Conservation (phyloP, 2,888 invertebrate genomes). For the Ramazzottius varieornatus region DNA sequence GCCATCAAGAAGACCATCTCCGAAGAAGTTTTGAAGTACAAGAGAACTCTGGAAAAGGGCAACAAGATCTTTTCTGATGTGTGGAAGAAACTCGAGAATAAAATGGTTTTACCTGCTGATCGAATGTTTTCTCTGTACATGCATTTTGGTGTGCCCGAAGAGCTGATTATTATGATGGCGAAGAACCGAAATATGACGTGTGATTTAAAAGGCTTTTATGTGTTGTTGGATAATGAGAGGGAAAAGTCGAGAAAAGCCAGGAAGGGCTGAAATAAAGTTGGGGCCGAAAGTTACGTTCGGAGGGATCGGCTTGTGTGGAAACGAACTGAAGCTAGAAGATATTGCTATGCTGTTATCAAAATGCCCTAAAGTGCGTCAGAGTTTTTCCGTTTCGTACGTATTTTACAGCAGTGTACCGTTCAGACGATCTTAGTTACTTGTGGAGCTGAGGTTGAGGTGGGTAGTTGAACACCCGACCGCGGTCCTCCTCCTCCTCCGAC, state of each 20-base stretch:
- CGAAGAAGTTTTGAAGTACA: neutral
- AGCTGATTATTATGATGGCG: constrained; percentile 6
- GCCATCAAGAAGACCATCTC: neutral
- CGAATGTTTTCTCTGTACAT: constrained; percentile 8
- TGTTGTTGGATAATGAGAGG: neutral
- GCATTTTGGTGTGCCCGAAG: constrained; percentile 9
- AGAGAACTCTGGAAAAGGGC: neutral
- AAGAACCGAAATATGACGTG: constrained; percentile 5
- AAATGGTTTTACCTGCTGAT: constrained; percentile 5
- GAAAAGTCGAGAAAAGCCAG: neutral
- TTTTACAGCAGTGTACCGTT: too few relatives aligned
- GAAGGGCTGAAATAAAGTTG: too few relatives aligned
- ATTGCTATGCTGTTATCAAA: too few relatives aligned
- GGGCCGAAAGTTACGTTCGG: too few relatives aligned
- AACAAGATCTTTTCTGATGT: neutral
- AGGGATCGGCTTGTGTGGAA: too few relatives aligned
- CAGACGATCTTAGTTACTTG: too few relatives aligned
- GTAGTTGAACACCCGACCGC: too few relatives aligned
- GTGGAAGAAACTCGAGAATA: neutral
- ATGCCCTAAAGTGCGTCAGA: too few relatives aligned
- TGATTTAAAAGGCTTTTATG: neutral
- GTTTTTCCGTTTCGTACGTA: too few relatives aligned
- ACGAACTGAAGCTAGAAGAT: too few relatives aligned
- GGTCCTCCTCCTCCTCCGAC: too few relatives aligned
- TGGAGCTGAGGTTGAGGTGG: too few relatives aligned